Percentiles rank a stretch among this genome's conserved stretches.
These are phyloP conservation scores for Herpetotheres cachinnans DNA, from an alignment of 2,113 vertebrate species.

Conservation along the genomic window DNA sequence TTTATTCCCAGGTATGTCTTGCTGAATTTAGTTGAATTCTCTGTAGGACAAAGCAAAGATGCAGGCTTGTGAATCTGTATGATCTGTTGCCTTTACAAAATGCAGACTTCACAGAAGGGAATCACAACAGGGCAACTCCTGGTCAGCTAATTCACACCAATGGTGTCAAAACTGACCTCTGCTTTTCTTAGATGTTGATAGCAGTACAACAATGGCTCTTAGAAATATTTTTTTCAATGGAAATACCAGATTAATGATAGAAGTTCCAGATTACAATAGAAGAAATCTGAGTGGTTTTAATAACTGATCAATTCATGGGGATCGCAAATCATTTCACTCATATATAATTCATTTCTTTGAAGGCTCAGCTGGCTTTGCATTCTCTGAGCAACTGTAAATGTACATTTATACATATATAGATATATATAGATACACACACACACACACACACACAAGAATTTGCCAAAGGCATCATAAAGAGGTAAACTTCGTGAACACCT, in stretches of 20 bases:
- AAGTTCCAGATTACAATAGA: background rate
- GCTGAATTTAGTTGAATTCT: background rate
- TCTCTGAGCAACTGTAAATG: background rate
- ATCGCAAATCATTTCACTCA: slow-evolving; percentile 17
- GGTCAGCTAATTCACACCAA: background rate
- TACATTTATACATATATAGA: background rate
- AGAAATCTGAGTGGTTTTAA: background rate
- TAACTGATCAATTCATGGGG: background rate
- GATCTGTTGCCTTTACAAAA: background rate
- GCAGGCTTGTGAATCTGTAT: background rate
- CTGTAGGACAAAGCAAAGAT: background rate
- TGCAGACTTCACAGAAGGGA: background rate
- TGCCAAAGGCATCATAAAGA: background rate
- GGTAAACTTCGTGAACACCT: background rate
- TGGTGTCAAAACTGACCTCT: slow-evolving; percentile 20
- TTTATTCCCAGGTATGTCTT: background rate
- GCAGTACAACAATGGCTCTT: background rate
- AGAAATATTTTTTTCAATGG: slow-evolving; percentile 10
- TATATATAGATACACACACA: background rate
- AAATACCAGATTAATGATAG: background rate
- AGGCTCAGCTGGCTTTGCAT: background rate
- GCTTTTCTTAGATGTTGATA: slow-evolving; percentile 15
- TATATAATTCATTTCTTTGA: background rate
- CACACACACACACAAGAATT: rapidly evolving
- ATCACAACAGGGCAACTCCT: background rate